These are phyloP conservation scores for Cottoperca gobio DNA, from an alignment of 2,797 vertebrate species.

Conservation along the genomic window DNA sequence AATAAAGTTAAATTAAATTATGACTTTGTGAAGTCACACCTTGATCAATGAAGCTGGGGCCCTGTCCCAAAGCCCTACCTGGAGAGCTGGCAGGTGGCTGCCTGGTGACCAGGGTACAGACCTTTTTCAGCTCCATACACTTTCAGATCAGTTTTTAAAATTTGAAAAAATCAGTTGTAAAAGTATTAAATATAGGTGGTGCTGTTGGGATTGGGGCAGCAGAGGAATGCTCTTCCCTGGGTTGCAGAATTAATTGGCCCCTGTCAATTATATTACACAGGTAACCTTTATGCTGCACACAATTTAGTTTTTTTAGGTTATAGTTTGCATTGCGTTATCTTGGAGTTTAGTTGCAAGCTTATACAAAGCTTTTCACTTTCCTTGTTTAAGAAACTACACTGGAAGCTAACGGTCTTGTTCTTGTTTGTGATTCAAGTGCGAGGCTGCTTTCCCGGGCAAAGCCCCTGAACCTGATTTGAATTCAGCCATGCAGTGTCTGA, in stretches of 20 bases:
- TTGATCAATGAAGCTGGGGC: background rate
- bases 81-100: background rate
- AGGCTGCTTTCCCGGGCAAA: constrained; percentile 83
- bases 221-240: background rate
- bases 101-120: background rate
- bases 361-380: background rate
- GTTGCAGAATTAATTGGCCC: background rate
- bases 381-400: background rate
- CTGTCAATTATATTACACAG: background rate
- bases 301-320: background rate
- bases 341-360: background rate
- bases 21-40: background rate
- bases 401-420: constrained; percentile 16
- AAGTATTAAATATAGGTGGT: background rate
- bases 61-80: background rate
- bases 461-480: constrained; percentile 82
- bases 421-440: constrained; percentile 69
- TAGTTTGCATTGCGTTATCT: background rate
- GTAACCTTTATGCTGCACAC: background rate
- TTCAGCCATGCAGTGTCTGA: constrained; percentile 66
- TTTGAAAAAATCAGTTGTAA: background rate
- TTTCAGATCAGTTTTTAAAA: background rate
- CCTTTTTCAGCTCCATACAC: background rate
- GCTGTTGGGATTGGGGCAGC: background rate
- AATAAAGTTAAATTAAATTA: no score